Conservation (phyloP, 1,140 invertebrate species). For the Lordiphosa stackelbergi region DNA sequence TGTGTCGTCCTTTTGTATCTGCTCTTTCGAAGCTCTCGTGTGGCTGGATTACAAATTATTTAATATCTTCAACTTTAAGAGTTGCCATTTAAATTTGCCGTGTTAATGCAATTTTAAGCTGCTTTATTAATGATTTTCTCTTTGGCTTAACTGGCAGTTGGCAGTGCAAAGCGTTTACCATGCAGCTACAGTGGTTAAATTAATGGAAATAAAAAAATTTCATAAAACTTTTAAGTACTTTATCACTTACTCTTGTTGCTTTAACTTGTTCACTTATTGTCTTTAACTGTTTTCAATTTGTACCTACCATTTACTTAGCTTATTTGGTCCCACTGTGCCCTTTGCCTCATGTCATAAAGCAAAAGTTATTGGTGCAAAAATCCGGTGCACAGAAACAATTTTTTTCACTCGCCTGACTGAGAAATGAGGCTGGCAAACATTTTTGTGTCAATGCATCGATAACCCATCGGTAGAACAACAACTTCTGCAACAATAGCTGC, state of each 20-base stretch:
- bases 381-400: conserved; percentile 27
- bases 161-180: conserved; percentile 12
- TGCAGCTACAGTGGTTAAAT: neutral
- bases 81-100: conserved; percentile 50
- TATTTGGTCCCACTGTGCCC: no score
- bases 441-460: conserved; percentile 71
- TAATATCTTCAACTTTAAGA: conserved; percentile 43
- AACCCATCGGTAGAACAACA: conserved; percentile 36
- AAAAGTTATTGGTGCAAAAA: conserved; percentile 58
- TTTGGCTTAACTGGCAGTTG: conserved; percentile 28
- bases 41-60: conserved; percentile 46
- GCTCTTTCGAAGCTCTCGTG: neutral
- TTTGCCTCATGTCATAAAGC: conserved; percentile 22
- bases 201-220: no score
- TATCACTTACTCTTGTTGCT: no score
- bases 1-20: conserved; percentile 13
- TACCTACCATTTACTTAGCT: no score
- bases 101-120: conserved; percentile 72
- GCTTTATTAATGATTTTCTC: conserved; percentile 70
- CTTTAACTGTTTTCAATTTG: no score
- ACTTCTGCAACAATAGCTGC: conserved; percentile 13
- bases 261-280: no score
- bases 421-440: conserved; percentile 33
- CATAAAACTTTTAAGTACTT: no score
- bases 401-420: conserved; percentile 20